Base-by-base conservation (phyloP, 2,888 invertebrate species). In the Oegoconia quadripuncta region DNA sequence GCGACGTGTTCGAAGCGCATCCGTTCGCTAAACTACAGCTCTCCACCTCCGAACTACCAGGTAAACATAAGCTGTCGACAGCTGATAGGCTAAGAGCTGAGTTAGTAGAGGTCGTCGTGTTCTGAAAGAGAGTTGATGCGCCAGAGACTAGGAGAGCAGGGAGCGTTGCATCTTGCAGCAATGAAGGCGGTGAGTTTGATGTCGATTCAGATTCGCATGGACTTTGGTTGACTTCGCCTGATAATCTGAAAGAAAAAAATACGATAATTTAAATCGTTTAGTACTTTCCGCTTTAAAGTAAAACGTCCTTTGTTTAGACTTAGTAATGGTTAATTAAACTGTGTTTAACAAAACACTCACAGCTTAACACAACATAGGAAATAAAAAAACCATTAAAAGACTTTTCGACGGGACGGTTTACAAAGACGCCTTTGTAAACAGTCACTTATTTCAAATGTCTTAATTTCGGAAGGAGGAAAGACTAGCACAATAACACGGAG, bases 201-300 rank as follows among this genome's bases (percentile, higher is more conserved):
- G 90, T 90, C 13, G 90, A 91, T 57, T 90, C 90, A 16, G 90
- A 90, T 67, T 90, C 90, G 70, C 89, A 89, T 6, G 91, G 91
- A 56, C 91, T 86, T 54, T 84, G 59, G 74, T 86, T 82, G 77
- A 79, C 64, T 62, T 86, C 87, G 46, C 74, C 72, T 49, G 88
- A 84, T 56, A 88, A 59, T 67, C 88, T 88, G 75, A 1, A 74
- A 75, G 48, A 46, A 46, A 35, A 35, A 29, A 32, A 36, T 14
- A 41, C 22, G 8, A 9, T 20, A 25, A 28, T 28, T 37, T 40
- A 32, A 12, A 18, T 20, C 2, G 22, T 33, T 13, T 23, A 7
- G 14, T 25, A 23, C 15, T 30, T 28, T 6, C 2, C 6, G 11
- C 11, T 6, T 6, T 11, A 7, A 11, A 27, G 27, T n/a, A 27